phyloP scores from a whole-genome alignment of 2,797 vertebrate genomes.

The Chelon auratus region DNA sequence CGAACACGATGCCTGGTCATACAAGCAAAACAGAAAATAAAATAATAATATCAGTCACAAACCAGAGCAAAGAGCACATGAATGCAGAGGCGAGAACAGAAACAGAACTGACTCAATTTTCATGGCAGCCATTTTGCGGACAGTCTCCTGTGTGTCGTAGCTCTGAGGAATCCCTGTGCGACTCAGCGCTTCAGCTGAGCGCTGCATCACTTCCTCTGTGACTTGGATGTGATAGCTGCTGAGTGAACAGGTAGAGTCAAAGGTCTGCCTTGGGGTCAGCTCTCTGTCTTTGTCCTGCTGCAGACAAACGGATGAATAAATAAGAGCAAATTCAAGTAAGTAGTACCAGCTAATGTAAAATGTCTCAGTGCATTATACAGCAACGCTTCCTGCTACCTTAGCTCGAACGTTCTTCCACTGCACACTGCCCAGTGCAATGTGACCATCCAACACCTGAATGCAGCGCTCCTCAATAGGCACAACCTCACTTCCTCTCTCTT shows the following conservation, averaged over 20 bases:
- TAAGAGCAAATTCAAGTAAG: background rate
- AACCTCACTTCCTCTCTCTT: background rate
- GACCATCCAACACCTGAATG: conserved; percentile 63
- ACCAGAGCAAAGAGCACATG: background rate
- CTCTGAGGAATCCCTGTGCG: conserved; percentile 25
- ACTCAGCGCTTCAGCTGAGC: conserved; percentile 71
- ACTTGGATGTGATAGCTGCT: conserved; percentile 63
- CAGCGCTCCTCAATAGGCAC: conserved; percentile 16
- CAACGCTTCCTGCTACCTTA: conserved; percentile 1
- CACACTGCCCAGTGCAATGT: conserved; percentile 55
- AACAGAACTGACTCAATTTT: conserved; percentile 69
- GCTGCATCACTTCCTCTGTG: conserved; percentile 71
- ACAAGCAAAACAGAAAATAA: background rate
- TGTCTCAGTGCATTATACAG: background rate
- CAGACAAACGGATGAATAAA: background rate
- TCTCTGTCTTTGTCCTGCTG: conserved; percentile 28
- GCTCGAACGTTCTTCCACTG: conserved; percentile 42
- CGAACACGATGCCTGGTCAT: conserved; percentile 72
- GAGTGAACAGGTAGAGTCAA: conserved; percentile 60
- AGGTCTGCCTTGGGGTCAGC: conserved; percentile 11
- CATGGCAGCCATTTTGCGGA: conserved; percentile 67
- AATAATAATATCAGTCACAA: background rate
- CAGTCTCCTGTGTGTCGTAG: conserved; percentile 62
- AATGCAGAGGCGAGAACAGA: background rate
- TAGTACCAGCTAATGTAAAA: background rate